phyloP scores from a whole-genome alignment of 2,888 invertebrate genomes.

The Tholera decimalis region DNA sequence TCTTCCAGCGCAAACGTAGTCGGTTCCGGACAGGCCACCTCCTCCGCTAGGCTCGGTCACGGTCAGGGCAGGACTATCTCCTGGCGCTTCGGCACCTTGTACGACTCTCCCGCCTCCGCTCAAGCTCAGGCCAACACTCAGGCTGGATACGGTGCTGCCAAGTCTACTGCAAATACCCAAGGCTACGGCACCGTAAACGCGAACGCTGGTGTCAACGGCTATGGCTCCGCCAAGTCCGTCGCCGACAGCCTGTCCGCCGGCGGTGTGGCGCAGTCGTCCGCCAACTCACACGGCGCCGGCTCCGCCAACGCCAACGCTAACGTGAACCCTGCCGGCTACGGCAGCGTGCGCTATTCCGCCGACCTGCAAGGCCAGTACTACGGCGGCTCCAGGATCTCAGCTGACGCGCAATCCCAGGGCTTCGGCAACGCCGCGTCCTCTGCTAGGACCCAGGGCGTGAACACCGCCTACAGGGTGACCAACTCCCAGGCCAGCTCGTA shows the following conservation, averaged over 20 bases:
- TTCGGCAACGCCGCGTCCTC: conserved; percentile 77
- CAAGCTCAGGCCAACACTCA: conserved; percentile 62
- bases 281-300: conserved; percentile 73
- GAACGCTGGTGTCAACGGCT: conserved; percentile 65
- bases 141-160: conserved; percentile 63
- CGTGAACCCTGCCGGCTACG: conserved; percentile 68
- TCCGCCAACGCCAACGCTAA: conserved; percentile 74
- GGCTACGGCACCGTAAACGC: conserved; percentile 71
- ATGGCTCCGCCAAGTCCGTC: conserved; percentile 69
- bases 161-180: conserved; percentile 66
- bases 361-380: conserved; percentile 76
- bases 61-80: conserved; percentile 72
- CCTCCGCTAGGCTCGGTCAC: conserved; percentile 72
- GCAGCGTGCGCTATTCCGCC: conserved; percentile 71
- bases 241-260: conserved; percentile 63
- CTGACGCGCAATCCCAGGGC: conserved; percentile 78
- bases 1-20: conserved; percentile 78
- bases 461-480: conserved; percentile 75
- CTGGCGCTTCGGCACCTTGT: conserved; percentile 85
- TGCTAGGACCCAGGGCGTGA: conserved; percentile 75
- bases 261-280: conserved; percentile 68
- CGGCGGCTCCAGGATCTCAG: conserved; percentile 79
- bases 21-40: conserved; percentile 71
- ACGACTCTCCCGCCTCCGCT: conserved; percentile 73
- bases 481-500: conserved; percentile 78